phyloP scores from a whole-genome alignment of 1,140 invertebrate genomes.

The Pollicipes pollicipes region DNA sequence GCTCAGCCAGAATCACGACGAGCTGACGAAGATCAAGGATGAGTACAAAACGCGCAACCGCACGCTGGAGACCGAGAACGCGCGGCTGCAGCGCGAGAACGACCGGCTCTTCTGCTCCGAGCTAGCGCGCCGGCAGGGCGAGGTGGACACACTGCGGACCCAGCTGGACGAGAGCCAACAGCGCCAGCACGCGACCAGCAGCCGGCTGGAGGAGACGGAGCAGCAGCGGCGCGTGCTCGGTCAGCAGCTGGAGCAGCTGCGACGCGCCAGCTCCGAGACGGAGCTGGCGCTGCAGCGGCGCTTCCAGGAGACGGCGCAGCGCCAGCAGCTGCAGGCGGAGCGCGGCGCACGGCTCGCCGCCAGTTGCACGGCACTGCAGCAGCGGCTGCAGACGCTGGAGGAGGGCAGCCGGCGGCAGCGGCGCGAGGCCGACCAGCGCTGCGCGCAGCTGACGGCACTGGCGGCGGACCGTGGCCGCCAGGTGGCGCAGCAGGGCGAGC shows the following conservation, averaged over 20 bases:
- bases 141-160: background rate
- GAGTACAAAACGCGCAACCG: background rate
- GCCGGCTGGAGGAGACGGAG: background rate
- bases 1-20: background rate
- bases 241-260: background rate
- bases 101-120: background rate
- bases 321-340: background rate
- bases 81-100: background rate
- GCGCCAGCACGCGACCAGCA: background rate
- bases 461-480: background rate
- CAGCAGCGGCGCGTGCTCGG: background rate
- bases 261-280: background rate
- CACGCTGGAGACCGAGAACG: background rate
- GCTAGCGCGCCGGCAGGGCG: background rate
- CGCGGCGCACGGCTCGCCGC: background rate
- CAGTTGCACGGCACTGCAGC: background rate
- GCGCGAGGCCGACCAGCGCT: background rate
- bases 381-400: background rate
- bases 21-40: background rate
- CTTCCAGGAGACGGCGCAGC: background rate
- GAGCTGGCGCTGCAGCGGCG: background rate
- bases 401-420: background rate
- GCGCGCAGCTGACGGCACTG: background rate
- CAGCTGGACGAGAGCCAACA: background rate
- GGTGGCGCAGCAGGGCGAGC: background rate